Conservation (phyloP, 2,888 invertebrate species). For the Epinotia demarniana region DNA sequence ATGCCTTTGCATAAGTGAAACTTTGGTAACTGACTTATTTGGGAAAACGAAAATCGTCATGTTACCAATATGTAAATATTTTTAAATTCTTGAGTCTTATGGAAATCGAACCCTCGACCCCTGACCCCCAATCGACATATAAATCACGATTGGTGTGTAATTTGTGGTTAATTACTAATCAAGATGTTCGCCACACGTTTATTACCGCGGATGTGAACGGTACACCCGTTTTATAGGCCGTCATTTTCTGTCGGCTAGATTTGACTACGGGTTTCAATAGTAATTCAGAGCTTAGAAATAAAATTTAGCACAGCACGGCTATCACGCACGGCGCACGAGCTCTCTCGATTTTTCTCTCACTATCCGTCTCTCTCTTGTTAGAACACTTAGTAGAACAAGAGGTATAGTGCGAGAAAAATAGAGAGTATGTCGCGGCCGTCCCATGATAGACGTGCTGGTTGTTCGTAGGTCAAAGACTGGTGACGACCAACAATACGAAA, state of each 20-base stretch:
- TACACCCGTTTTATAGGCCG: conserved; percentile 23
- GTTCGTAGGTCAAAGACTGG: neutral
- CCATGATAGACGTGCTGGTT: no score
- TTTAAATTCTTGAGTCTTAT: neutral
- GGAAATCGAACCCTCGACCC: conserved; percentile 23
- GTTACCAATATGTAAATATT: neutral
- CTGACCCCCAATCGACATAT: conserved; percentile 17
- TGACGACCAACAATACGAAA: no score
- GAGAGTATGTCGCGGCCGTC: no score
- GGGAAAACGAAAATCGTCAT: no score
- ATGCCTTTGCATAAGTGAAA: no score
- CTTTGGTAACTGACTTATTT: no score
- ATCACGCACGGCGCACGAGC: no score
- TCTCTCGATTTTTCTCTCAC: no score
- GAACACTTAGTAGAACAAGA: no score
- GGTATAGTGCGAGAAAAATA: no score
- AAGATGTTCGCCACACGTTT: conserved; percentile 29
- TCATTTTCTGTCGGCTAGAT: conserved; percentile 12
- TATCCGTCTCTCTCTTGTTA: no score
- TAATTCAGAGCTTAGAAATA: neutral
- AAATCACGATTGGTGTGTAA: conserved; percentile 29
- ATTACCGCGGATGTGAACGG: conserved; percentile 33
- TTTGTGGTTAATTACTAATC: conserved; percentile 35
- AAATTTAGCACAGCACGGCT: neutral
- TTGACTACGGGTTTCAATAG: conserved; percentile 14